Base-by-base conservation (phyloP, 2,888 invertebrate genomes). In the Antheraea assamensis region DNA sequence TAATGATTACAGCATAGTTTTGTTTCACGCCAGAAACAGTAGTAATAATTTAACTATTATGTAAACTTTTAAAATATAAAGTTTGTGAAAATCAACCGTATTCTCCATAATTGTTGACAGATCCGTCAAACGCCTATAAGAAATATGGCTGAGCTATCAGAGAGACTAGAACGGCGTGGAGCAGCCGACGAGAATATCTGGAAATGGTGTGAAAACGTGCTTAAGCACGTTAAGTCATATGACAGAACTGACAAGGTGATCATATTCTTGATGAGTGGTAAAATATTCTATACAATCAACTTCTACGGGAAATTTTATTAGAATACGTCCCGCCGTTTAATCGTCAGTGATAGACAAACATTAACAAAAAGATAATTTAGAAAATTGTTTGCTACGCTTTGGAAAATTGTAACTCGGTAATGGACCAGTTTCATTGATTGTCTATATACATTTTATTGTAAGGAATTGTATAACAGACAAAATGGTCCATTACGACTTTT, bases 141-240 rank as follows among this genome's bases (percentile, higher is more conserved):
- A 21, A 92, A 91, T 61, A 74, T 93, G 82, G 74, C 80, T 0
- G 93, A 92, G 7, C 30, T 92, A 21, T 76, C 83, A 0, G 88
- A 89, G 42, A 83, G 89, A 3, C 76, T 93, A 73, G 85, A 92
- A 3, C 77, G 75, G 47, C 90, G 93, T 0, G 94, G 94, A 0
- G 92, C 94, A 0, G 86, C 86, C 3, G 93, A 94, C 52, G 89
- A 89, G 71, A 88, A 91, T 75, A 80, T 93, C 7, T 90, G 90
- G 90, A 81, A 81, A 61, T 93, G 92, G 92, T 93, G 92, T 75
- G 80, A 85, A 21, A 88, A 84, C 68, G 78, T 90, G 27, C 76
- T 88, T 2, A 85, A 83, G 24, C 82, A 80, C 47, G 74, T 77
- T 3, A 82, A 76, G 55, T 82, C 78, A 74, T 61, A 72, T 24